phyloP scores from a whole-genome alignment of 2,888 invertebrate genomes.

The Drosophila differens region DNA sequence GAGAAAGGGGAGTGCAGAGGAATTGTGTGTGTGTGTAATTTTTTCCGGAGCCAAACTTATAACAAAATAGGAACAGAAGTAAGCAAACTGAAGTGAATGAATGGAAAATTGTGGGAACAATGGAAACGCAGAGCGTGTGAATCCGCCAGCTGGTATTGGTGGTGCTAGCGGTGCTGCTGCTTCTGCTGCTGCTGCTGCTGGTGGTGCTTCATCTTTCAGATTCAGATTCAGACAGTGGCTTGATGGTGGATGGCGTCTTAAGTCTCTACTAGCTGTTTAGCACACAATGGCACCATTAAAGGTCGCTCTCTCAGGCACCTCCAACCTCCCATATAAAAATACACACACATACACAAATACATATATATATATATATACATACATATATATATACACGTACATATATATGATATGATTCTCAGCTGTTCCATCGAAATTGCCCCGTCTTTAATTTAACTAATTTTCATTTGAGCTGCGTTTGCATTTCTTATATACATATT shows the following conservation, averaged over 20 bases:
- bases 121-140: constrained; percentile 73
- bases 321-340: constrained; percentile 10
- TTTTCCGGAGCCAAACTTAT: constrained; percentile 70
- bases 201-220: constrained; percentile 34
- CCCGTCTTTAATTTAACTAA: constrained; percentile 66
- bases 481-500: constrained; percentile 47
- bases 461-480: constrained; percentile 56
- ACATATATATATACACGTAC: neutral
- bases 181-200: constrained; percentile 31
- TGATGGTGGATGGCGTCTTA: constrained; percentile 15
- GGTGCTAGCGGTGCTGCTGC: constrained; percentile 22
- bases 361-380: constrained; percentile 6
- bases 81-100: constrained; percentile 78
- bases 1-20: neutral
- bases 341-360: neutral
- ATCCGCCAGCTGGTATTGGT: constrained; percentile 54
- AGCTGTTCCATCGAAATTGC: constrained; percentile 46
- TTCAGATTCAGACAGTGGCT: constrained; percentile 49
- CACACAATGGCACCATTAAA: constrained; percentile 83
- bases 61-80: constrained; percentile 79
- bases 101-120: constrained; percentile 82
- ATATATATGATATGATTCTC: constrained; percentile 6
- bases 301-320: constrained; percentile 56
- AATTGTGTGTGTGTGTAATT: constrained; percentile 19
- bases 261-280: constrained; percentile 71